Conservation (phyloP, 1,140 invertebrate species). For the Eriosoma lanigerum region DNA sequence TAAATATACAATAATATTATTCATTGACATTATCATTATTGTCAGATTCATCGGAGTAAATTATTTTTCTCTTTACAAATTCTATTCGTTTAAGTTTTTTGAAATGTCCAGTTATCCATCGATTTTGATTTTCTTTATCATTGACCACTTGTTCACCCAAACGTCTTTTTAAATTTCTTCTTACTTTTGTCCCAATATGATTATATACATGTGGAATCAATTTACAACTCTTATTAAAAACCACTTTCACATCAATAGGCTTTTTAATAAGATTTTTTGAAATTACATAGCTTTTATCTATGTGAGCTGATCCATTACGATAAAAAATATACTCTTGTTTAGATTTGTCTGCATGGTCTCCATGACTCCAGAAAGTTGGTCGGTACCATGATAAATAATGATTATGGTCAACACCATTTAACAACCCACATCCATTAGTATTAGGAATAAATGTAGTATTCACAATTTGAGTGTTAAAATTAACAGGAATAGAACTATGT, state of each 20-base stretch:
- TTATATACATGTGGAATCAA: not conserved
- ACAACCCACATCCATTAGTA: not conserved
- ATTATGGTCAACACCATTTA: not conserved
- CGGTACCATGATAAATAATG: not conserved
- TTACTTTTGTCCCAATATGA: not conserved
- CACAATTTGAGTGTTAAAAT: not conserved
- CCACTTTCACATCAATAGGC: not conserved
- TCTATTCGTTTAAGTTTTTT: constrained; percentile 22
- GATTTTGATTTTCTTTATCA: constrained; percentile 37
- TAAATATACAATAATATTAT: constrained; percentile 14
- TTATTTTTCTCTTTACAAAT: not conserved
- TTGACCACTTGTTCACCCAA: not conserved
- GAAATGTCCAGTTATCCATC: not conserved
- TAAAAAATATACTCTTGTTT: not conserved
- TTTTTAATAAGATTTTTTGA: not conserved
- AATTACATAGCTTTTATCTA: not conserved
- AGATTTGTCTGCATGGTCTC: not conserved
- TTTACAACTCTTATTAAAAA: not conserved
- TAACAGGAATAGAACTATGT: not conserved
- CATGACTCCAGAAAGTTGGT: not conserved
- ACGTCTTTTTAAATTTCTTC: not conserved
- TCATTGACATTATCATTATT: constrained; percentile 25
- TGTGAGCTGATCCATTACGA: not conserved
- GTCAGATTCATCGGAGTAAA: constrained; percentile 19
- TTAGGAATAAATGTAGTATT: constrained; percentile 5